These are phyloP conservation scores for Clamator glandarius DNA, from an alignment of 2,797 vertebrate species.

Conservation along the genomic window DNA sequence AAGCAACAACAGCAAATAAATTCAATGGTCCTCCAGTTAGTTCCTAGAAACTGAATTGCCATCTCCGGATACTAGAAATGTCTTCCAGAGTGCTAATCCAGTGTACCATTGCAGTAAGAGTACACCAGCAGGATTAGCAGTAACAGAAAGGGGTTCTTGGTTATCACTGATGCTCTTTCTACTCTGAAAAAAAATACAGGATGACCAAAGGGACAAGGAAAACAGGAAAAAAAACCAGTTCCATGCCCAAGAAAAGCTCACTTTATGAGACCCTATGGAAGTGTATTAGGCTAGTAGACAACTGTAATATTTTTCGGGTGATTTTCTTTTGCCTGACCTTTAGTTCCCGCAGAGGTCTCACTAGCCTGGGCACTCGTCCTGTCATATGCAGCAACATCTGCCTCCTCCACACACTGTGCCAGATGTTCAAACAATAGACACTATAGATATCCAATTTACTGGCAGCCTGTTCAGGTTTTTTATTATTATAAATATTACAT, in stretches of 20 bases:
- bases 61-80: neutral
- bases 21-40: neutral
- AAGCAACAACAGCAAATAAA: neutral
- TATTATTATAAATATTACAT: constrained; percentile 71
- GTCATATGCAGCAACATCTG: constrained; percentile 4
- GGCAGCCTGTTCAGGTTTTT: constrained; percentile 63
- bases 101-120: neutral
- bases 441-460: constrained; percentile 57
- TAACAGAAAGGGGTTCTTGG: neutral
- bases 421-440: constrained; percentile 64
- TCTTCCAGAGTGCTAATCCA: neutral
- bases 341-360: constrained; percentile 23
- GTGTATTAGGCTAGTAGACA: neutral
- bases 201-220: neutral
- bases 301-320: neutral
- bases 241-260: neutral
- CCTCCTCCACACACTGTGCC: constrained; percentile 11
- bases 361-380: neutral
- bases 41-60: neutral
- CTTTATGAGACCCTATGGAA: neutral
- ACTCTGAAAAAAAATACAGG: neutral
- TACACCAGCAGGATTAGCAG: neutral
- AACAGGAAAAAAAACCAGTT: neutral
- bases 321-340: neutral
- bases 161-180: neutral